Percentiles rank a stretch among this genome's conserved stretches.
Conservation (phyloP, 2,797 vertebrate genomes). For the Alosa sapidissima region DNA sequence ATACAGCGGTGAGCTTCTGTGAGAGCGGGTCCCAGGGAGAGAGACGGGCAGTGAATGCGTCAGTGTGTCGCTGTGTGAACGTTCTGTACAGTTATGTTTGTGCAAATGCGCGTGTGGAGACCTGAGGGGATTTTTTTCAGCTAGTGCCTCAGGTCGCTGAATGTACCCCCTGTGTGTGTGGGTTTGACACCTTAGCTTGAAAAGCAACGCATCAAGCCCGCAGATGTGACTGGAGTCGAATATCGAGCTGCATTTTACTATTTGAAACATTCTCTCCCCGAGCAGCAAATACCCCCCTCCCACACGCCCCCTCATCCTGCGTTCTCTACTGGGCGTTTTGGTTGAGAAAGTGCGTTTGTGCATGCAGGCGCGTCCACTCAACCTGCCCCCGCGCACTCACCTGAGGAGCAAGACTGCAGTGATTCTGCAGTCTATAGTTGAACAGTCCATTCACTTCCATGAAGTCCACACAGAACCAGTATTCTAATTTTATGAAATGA, state of each 20-base stretch:
- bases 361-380: not conserved
- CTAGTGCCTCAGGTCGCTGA: conserved; percentile 54
- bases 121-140: conserved; percentile 55
- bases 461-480: not conserved
- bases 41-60: conserved; percentile 64
- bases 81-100: conserved; percentile 64
- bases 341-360: not conserved
- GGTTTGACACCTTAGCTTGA: conserved; percentile 22
- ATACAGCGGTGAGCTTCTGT: conserved; percentile 51
- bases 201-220: conserved; percentile 4
- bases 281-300: not conserved
- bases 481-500: conserved; percentile 2
- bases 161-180: conserved; percentile 61
- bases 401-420: not conserved
- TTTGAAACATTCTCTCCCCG: not conserved
- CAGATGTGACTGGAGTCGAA: conserved; percentile 13
- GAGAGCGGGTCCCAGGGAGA: conserved; percentile 33
- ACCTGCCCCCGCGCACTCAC: not conserved
- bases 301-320: not conserved
- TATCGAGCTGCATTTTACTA: not conserved
- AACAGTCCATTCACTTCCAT: not conserved
- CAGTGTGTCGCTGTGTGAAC: conserved; percentile 68
- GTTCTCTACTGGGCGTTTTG: not conserved
- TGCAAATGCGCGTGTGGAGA: conserved; percentile 50
- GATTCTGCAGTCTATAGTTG: not conserved